phyloP scores from a whole-genome alignment of 2,797 vertebrate species.

The Rhabdophis nuchalis region DNA sequence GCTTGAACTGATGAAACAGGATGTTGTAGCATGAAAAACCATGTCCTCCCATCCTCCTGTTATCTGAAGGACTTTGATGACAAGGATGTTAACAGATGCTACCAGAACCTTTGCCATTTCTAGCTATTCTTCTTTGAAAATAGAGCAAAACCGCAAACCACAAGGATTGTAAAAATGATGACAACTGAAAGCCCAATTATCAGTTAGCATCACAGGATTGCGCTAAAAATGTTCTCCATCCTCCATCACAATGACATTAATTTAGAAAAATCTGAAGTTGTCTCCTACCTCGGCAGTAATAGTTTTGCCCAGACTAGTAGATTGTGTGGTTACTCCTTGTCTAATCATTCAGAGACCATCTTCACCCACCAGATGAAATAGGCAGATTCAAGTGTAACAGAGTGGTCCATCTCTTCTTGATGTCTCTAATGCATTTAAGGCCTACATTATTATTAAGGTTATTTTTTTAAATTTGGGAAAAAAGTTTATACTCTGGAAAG shows the following conservation, averaged over 20 bases:
- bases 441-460: background rate
- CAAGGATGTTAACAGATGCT: background rate
- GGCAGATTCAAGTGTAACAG: background rate
- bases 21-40: background rate
- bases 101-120: background rate
- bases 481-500: too few relatives aligned
- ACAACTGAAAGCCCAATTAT: too few relatives aligned
- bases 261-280: too few relatives aligned
- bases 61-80: background rate
- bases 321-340: background rate
- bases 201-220: background rate
- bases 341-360: background rate
- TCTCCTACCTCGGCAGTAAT: background rate
- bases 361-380: background rate
- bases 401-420: background rate
- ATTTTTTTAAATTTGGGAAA: too few relatives aligned
- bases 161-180: too few relatives aligned
- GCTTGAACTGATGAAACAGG: constrained; percentile 1
- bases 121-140: background rate
- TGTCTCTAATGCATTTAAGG: background rate
- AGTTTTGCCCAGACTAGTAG: background rate
- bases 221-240: background rate
- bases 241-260: background rate
- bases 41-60: background rate
- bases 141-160: background rate